Conservation (phyloP, 1,140 invertebrate genomes). For the Calliphora vicina region DNA sequence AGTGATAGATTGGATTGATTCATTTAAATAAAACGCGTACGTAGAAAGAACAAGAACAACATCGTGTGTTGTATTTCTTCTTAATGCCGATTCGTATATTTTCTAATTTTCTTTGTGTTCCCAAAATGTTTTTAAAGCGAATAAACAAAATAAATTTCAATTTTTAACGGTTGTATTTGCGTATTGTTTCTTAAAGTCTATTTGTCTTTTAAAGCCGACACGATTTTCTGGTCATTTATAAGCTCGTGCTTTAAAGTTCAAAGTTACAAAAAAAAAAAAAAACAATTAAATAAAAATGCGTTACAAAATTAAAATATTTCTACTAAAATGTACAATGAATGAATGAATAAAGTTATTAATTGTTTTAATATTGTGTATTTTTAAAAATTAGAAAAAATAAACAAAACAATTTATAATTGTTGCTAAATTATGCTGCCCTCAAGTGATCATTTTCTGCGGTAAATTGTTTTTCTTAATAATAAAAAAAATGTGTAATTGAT, state of each 20-base stretch:
- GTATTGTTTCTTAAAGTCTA: not conserved
- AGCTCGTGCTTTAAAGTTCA: slow-evolving; percentile 14
- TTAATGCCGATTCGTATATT: not conserved
- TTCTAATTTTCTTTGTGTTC: not conserved
- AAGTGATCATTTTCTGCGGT: slow-evolving; percentile 19
- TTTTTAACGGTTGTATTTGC: not conserved
- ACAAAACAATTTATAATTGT: not conserved
- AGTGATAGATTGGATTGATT: not conserved
- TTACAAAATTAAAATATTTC: not conserved
- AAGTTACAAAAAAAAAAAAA: not conserved
- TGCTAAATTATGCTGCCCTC: not conserved
- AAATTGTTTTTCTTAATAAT: not conserved
- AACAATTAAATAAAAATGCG: not conserved
- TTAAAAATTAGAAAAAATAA: not conserved
- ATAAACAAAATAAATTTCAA: not conserved
- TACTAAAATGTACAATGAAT: not conserved
- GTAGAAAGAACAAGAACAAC: not conserved
- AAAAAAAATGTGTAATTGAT: not conserved
- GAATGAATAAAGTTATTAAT: not conserved
- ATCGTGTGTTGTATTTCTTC: not conserved
- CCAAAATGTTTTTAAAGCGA: not conserved
- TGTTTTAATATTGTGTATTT: not conserved
- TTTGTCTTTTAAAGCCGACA: not conserved
- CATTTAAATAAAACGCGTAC: not conserved
- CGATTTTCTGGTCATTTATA: slow-evolving; percentile 24